A percentile compares a stretch with the other conserved stretches of the same genome.
phyloP scores from a whole-genome alignment of 2,888 invertebrate species.

The Limenitis arthemis region DNA sequence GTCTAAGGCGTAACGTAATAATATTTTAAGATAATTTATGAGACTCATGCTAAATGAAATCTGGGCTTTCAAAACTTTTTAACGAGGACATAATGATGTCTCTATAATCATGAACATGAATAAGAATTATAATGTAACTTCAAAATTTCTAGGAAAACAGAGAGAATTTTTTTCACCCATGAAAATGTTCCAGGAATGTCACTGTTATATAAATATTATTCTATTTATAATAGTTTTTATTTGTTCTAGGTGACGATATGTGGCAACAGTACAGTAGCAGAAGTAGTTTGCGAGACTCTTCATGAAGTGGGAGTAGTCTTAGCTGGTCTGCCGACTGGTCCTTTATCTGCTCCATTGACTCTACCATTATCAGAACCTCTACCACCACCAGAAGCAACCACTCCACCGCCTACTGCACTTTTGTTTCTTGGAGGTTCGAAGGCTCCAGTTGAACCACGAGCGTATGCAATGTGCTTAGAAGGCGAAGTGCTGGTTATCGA shows the following conservation, averaged over 20 bases:
- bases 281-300: slow-evolving; percentile 58
- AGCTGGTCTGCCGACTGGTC: slow-evolving; percentile 53
- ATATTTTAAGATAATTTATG: neutral
- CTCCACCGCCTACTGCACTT: slow-evolving; percentile 54
- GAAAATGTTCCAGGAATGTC: neutral
- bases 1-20: slow-evolving; percentile 3
- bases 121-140: neutral
- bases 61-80: neutral
- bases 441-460: slow-evolving; percentile 74
- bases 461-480: slow-evolving; percentile 70
- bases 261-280: slow-evolving; percentile 58
- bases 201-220: neutral
- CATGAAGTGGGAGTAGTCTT: slow-evolving; percentile 57
- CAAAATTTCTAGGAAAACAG: too few species aligned
- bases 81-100: neutral
- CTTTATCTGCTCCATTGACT: slow-evolving; percentile 44
- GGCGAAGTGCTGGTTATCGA: slow-evolving; percentile 77
- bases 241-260: slow-evolving; percentile 55
- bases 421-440: slow-evolving; percentile 75
- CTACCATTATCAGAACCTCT: slow-evolving; percentile 45
- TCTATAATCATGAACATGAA: neutral
- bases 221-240: slow-evolving; percentile 6
- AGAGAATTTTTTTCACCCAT: too few species aligned
- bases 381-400: slow-evolving; percentile 31
- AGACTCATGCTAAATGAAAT: neutral